Evolutionary conservation across 2,888 invertebrate genomes (phyloP).

Genomic region (Luperina testacea): DNA sequence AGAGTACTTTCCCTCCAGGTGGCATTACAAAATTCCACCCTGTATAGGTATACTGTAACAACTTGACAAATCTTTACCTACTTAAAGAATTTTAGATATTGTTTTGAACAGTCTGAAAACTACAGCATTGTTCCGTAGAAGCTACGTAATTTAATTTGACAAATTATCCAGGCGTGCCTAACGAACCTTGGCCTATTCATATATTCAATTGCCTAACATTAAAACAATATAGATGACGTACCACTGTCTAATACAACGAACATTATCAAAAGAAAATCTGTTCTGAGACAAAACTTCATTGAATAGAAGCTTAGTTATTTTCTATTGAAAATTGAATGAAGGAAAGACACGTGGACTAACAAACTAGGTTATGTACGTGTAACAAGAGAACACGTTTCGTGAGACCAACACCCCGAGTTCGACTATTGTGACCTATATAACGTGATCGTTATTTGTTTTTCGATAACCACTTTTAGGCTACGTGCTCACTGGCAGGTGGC

Average conservation of each 20-base stretch:
- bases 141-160: conserved; percentile 1
- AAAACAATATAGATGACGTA: conserved; percentile 21
- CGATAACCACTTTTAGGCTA: neutral
- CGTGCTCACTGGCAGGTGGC: no score
- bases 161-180: neutral
- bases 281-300: conserved; percentile 2
- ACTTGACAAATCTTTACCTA: neutral
- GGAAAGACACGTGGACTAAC: conserved; percentile 13
- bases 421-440: neutral
- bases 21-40: no score
- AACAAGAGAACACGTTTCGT: conserved; percentile 9
- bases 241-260: conserved; percentile 3
- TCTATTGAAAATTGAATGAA: conserved; percentile 11
- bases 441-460: conserved; percentile 3
- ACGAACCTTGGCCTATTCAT: neutral
- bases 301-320: conserved; percentile 8
- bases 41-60: neutral
- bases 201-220: neutral
- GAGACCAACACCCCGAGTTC: neutral
- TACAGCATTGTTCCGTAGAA: neutral
- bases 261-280: neutral
- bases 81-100: neutral
- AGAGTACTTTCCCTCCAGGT: no score
- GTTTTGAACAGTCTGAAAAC: neutral
- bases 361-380: conserved; percentile 3